These are phyloP conservation scores for Rhinogobio ventralis DNA, from an alignment of 2,797 vertebrate genomes.

Conservation along the genomic window DNA sequence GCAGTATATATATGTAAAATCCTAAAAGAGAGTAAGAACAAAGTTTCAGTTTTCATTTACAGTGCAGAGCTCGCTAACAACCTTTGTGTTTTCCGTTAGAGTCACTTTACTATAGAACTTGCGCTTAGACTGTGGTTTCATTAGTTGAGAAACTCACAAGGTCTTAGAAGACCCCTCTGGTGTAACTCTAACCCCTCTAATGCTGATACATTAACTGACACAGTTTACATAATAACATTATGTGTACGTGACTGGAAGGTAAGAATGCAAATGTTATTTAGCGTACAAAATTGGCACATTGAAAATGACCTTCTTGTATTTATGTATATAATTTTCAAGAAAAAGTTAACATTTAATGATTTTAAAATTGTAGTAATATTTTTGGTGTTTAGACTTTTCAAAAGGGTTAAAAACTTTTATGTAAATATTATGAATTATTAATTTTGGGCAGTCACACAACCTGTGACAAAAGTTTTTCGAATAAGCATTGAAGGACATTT, in stretches of 20 bases:
- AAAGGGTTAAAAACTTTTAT: neutral
- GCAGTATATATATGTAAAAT: conserved; percentile 90
- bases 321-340: neutral
- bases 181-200: conserved; percentile 6
- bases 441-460: neutral
- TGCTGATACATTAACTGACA: neutral
- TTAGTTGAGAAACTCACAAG: conserved; percentile 22
- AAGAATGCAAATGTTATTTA: neutral
- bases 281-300: neutral
- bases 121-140: conserved; percentile 9
- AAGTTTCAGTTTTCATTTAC: conserved; percentile 36
- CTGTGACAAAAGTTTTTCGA: neutral
- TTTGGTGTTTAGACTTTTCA: neutral
- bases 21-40: conserved; percentile 68
- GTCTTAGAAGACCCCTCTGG: neutral
- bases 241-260: neutral
- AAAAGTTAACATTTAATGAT: neutral
- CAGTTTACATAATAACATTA: neutral
- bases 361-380: neutral
- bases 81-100: neutral
- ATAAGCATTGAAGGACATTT: neutral
- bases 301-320: neutral
- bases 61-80: neutral
- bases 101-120: neutral
- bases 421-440: no score